phyloP scores from a whole-genome alignment of 2,113 vertebrate genomes.

The Cisticola juncidis region DNA sequence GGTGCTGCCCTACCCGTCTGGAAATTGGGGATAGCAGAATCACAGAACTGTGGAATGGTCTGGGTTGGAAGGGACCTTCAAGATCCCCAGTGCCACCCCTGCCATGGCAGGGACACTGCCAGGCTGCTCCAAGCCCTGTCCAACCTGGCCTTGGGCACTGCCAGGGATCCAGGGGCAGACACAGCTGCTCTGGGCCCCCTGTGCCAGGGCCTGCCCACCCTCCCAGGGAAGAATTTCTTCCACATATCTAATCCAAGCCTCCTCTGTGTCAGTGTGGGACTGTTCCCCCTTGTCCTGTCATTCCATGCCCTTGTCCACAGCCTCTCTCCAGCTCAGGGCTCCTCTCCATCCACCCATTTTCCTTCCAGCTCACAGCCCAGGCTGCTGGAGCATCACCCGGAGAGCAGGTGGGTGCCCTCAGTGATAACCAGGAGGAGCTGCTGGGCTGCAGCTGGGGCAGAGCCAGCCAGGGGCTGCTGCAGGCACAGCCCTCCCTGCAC shows the following conservation, averaged over 20 bases:
- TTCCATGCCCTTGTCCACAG: background rate
- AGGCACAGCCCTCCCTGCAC: background rate
- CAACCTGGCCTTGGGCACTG: background rate
- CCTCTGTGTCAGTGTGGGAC: background rate
- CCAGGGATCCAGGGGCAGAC: background rate
- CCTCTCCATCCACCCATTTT: background rate
- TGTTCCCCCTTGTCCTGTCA: background rate
- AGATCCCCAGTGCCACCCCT: background rate
- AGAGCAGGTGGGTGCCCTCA: background rate
- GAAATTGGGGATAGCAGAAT: accelerated
- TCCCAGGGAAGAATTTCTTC: background rate
- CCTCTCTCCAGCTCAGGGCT: background rate
- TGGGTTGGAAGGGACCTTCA: background rate
- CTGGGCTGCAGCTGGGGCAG: background rate
- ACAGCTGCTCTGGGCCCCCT: background rate
- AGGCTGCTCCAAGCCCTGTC: background rate
- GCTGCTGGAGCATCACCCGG: accelerated
- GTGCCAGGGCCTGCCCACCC: background rate
- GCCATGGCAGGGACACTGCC: background rate
- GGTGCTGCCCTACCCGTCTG: background rate
- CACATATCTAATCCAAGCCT: background rate
- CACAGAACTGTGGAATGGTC: accelerated
- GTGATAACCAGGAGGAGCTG: background rate
- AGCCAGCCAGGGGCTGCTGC: background rate
- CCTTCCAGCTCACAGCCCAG: background rate